A percentile compares a stretch with the other conserved stretches of the same genome.
phyloP scores from a whole-genome alignment of 2,113 vertebrate species.

The Oreochromis aureus region DNA sequence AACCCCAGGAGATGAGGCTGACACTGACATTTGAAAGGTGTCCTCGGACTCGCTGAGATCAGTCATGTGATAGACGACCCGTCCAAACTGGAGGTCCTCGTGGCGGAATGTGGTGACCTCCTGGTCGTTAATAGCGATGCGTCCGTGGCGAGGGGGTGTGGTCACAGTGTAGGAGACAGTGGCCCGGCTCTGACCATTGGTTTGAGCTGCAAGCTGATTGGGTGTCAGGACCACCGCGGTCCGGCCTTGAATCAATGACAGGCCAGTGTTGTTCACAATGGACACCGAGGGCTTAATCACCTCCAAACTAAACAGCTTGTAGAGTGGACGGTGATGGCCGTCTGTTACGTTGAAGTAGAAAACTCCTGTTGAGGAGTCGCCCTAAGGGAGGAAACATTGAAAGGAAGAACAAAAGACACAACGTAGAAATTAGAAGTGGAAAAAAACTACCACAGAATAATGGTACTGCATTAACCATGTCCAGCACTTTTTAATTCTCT shows the following conservation, averaged over 20 bases:
- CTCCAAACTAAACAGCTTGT: slow-evolving; percentile 82
- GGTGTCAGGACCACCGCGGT: slow-evolving; percentile 72
- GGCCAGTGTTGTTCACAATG: slow-evolving; percentile 78
- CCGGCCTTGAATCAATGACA: slow-evolving; percentile 78
- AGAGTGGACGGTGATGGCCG: slow-evolving; percentile 80
- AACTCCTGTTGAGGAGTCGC: slow-evolving; percentile 76
- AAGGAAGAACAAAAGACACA: neutral
- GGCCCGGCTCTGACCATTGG: slow-evolving; percentile 71
- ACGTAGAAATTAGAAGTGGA: neutral
- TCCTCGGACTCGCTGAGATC: slow-evolving; percentile 76
- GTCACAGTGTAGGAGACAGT: slow-evolving; percentile 77
- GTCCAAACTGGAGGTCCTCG: slow-evolving; percentile 72
- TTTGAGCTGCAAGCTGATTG: slow-evolving; percentile 76
- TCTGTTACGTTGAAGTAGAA: slow-evolving; percentile 88
- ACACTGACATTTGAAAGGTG: slow-evolving; percentile 73
- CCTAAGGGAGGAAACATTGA: slow-evolving; percentile 23
- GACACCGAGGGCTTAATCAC: slow-evolving; percentile 73
- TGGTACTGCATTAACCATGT: neutral
- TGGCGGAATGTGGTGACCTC: slow-evolving; percentile 76
- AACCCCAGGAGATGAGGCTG: slow-evolving; percentile 58
- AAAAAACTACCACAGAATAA: neutral
- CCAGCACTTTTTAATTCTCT: neutral
- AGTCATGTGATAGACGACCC: slow-evolving; percentile 78
- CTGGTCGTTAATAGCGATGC: slow-evolving; percentile 70
- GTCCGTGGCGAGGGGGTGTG: slow-evolving; percentile 72